Base-by-base conservation (phyloP, 2,797 vertebrate species). In the Diceros bicornis region DNA sequence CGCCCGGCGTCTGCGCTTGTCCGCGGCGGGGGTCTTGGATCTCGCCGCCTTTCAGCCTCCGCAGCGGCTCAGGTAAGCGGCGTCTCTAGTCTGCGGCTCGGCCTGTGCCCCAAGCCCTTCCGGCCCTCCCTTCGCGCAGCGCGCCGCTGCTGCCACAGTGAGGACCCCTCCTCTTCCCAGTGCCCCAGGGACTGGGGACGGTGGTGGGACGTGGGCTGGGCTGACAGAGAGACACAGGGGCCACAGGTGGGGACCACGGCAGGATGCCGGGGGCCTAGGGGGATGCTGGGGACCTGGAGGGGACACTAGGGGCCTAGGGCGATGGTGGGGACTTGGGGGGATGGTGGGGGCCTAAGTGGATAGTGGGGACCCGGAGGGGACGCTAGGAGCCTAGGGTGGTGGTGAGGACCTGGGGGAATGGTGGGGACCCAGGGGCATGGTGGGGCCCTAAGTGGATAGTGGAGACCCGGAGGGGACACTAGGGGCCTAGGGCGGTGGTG, bases 1-100 rank as follows among this genome's bases (percentile, higher is more conserved):
- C 6, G 3, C 25, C 7, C 25, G 0, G 32, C 50, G 17, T 37
- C 27, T 1, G 0, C 16, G 32, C 4, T 47, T 20, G 50, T 88
- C 20, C 8, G 13, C 55, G 4, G 41, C 25, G 12, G 1, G 4
- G 0, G 18, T 8, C 8, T 4, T 0, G 27, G 3, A 55, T 27
- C 47, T 41, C 8, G 29, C 57, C 2, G 37, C 16, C 25, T 41
- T 68, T 17, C 14, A 14, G 7, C 16, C 21, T 59, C 59, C 3
- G 6, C 18, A 12, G 83, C 20, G 23, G 78, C 57, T 25, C 72
- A 11, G 85, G 72, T 74, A 52, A 66, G 72, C n/a, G 23, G 41
- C 21, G 6, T 74, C 27, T 12, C 34, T 7, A 23, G 41, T 69
- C 32, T 57, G 87, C 9, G 13, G n/a, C 64, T n/a, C 29, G 47